Evolutionary conservation across 2,113 vertebrate genomes (phyloP).

Genomic region (Spheniscus mendiculus): DNA sequence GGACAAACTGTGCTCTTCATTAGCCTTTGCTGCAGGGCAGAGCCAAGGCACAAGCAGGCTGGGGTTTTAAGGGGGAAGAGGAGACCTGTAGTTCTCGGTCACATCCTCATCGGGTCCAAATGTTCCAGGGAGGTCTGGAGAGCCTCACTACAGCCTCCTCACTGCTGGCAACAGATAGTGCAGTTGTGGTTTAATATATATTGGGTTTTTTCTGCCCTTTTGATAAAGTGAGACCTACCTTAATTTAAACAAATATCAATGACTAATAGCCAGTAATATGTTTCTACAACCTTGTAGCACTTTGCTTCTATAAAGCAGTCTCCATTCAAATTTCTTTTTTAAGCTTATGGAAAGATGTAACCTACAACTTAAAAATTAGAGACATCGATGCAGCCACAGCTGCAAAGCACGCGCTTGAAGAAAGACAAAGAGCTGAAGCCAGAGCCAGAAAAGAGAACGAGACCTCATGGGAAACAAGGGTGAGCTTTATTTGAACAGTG

Average conservation of each 20-base stretch:
- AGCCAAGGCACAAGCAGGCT: neutral
- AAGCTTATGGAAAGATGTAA: slow-evolving; percentile 96
- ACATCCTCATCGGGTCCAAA: neutral
- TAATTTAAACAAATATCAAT: neutral
- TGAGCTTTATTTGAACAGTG: slow-evolving; percentile 63
- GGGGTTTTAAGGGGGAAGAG: neutral
- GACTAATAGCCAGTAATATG: neutral
- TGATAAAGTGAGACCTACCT: neutral
- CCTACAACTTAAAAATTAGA: slow-evolving; percentile 92
- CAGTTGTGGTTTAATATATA: neutral
- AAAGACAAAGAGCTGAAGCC: slow-evolving; percentile 95
- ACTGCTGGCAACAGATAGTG: fast-evolving
- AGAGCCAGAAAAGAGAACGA: slow-evolving; percentile 95
- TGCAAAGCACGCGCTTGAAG: slow-evolving; percentile 93
- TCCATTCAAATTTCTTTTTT: neutral
- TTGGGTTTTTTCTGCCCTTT: neutral
- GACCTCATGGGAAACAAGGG: slow-evolving; percentile 94
- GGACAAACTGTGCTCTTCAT: neutral
- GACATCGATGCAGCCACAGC: slow-evolving; percentile 96
- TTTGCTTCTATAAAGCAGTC: neutral
- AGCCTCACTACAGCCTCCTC: neutral
- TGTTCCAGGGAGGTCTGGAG: neutral
- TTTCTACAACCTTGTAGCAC: neutral
- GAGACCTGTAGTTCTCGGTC: neutral
- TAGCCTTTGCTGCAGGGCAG: neutral